A percentile compares a stretch with the other conserved stretches of the same genome.
Conservation (phyloP, 2,888 invertebrate genomes). For the Catocala sponsa region DNA sequence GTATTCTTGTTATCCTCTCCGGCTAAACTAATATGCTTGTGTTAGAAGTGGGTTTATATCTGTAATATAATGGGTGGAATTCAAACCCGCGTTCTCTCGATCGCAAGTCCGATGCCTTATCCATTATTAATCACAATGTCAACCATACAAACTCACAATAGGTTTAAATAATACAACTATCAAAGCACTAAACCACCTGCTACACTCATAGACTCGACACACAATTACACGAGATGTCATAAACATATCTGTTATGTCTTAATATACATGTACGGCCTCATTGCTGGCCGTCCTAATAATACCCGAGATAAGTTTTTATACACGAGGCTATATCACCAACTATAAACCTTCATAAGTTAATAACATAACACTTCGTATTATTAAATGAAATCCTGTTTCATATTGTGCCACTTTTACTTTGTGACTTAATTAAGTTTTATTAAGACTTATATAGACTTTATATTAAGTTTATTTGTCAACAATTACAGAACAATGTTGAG, state of each 20-base stretch:
- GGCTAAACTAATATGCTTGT: too few relatives aligned
- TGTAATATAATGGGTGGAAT: too few relatives aligned
- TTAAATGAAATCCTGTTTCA: conserved; percentile 2
- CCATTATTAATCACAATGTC: too few relatives aligned
- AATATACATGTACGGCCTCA: conserved; percentile 19
- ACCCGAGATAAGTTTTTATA: conserved; percentile 35
- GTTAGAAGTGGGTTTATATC: too few relatives aligned
- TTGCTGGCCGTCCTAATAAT: conserved; percentile 25
- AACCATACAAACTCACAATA: too few relatives aligned
- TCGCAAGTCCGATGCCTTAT: too few relatives aligned
- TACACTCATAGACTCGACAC: not conserved
- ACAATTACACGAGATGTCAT: conserved; percentile 3
- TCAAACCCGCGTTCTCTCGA: too few relatives aligned
- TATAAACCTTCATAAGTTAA: conserved; percentile 36
- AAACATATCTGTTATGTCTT: conserved; percentile 1
- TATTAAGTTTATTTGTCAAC: too few relatives aligned
- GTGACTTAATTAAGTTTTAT: too few relatives aligned
- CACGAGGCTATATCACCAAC: conserved; percentile 26
- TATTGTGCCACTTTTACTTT: not conserved
- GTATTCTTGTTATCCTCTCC: too few relatives aligned
- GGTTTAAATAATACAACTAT: not conserved
- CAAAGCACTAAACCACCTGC: not conserved
- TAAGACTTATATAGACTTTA: too few relatives aligned
- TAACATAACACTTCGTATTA: conserved; percentile 21
- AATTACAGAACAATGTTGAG: too few relatives aligned